phyloP scores from a whole-genome alignment of 92 coral and sea anemone species.

The Galaxea fascicularis region DNA sequence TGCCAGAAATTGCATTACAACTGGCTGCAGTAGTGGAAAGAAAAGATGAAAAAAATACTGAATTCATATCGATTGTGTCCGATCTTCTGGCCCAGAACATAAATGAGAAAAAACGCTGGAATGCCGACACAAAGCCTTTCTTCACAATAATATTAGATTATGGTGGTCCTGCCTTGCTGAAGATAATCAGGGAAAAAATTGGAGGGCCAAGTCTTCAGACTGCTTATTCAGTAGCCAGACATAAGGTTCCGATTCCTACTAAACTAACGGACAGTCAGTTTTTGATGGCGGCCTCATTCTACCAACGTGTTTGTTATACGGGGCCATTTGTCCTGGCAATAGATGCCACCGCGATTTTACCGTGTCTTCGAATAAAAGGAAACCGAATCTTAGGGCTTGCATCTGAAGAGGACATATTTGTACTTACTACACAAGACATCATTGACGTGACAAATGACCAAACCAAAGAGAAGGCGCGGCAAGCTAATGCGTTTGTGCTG shows the following conservation, averaged over 20 bases:
- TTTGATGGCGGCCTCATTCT: slow-evolving; percentile 23
- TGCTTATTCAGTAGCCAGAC: background rate
- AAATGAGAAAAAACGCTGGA: slow-evolving; percentile 42
- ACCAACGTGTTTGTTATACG: slow-evolving; percentile 30
- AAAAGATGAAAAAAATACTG: background rate
- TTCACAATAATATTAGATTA: slow-evolving; percentile 44
- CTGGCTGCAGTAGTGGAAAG: slow-evolving; percentile 10
- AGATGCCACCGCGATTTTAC: slow-evolving; percentile 36
- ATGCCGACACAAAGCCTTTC: slow-evolving; percentile 29
- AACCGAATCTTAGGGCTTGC: slow-evolving; percentile 45
- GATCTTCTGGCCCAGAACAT: background rate
- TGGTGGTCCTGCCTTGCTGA: slow-evolving; percentile 44
- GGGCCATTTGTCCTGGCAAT: slow-evolving; percentile 44
- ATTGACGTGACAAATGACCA: background rate
- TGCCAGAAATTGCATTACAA: slow-evolving; percentile 6
- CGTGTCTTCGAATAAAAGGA: slow-evolving; percentile 43
- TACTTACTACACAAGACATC: slow-evolving; percentile 45
- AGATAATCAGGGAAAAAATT: slow-evolving; percentile 13
- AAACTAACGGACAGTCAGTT: slow-evolving; percentile 6
- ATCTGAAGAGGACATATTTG: slow-evolving; percentile 35
- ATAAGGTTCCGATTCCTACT: background rate
- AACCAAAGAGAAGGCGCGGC: slow-evolving; percentile 20
- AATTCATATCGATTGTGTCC: background rate
- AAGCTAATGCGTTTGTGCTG: slow-evolving; percentile 56
- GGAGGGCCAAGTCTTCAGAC: slow-evolving; percentile 50